phyloP scores from a whole-genome alignment of 2,888 invertebrate species.

The Lithophane ornitopus region DNA sequence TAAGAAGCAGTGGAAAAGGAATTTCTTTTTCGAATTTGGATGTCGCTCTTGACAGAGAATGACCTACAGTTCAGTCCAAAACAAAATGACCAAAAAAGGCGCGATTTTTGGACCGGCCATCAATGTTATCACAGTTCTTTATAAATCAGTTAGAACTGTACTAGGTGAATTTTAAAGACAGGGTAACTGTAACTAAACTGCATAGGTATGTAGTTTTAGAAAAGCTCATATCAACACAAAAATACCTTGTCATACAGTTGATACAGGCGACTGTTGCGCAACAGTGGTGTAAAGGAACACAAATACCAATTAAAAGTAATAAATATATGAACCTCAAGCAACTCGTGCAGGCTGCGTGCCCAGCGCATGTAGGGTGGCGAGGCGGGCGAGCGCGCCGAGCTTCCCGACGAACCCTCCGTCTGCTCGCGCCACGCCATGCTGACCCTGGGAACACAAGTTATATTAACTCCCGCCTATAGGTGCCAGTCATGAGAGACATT shows the following conservation, averaged over 20 bases:
- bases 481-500: no score
- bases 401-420: constrained; percentile 88
- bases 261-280: background rate
- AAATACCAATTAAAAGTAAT: background rate
- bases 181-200: no score
- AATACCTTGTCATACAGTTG: background rate
- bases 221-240: background rate
- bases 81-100: no score
- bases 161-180: no score
- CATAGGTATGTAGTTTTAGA: no score
- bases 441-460: constrained; percentile 66
- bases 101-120: no score
- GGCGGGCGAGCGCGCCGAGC: constrained; percentile 88
- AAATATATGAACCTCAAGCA: constrained; percentile 91
- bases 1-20: no score
- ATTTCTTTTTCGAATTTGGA: no score
- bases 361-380: constrained; percentile 95
- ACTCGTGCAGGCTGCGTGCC: constrained; percentile 95
- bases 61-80: no score
- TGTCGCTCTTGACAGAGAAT: no score
- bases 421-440: constrained; percentile 87
- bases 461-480: background rate
- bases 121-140: no score
- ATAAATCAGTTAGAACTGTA: no score
- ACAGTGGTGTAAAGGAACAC: background rate